phyloP scores from a whole-genome alignment of 2,797 vertebrate species.

The Loriculus beryllinus region DNA sequence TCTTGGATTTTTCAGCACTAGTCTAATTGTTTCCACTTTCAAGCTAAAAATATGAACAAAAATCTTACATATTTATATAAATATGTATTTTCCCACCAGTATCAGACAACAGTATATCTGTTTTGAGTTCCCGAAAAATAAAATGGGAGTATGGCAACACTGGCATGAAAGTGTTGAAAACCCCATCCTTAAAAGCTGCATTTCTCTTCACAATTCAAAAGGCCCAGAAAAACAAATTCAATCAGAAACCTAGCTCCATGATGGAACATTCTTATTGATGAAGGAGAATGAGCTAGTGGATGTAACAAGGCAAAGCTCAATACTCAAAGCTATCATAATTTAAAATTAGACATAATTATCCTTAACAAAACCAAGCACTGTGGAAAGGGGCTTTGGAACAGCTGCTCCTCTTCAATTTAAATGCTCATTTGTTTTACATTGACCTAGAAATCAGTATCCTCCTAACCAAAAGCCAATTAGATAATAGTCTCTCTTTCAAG shows the following conservation, averaged over 20 bases:
- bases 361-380: conserved; percentile 72
- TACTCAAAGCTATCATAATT: conserved; percentile 74
- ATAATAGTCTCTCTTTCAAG: conserved; percentile 67
- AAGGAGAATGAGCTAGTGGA: conserved; percentile 34
- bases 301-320: conserved; percentile 65
- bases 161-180: not conserved
- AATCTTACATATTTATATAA: not conserved
- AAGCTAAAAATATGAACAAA: conserved; percentile 17
- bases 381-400: conserved; percentile 66
- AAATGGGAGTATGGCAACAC: not conserved
- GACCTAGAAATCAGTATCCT: conserved; percentile 74
- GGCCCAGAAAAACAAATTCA: conserved; percentile 35
- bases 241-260: conserved; percentile 29
- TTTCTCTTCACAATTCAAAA: conserved; percentile 25
- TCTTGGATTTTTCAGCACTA: conserved; percentile 24
- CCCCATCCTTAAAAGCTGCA: not conserved
- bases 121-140: not conserved
- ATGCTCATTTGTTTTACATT: conserved; percentile 71
- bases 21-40: not conserved
- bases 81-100: conserved; percentile 1
- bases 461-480: conserved; percentile 73
- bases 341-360: conserved; percentile 75
- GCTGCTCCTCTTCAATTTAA: conserved; percentile 72
- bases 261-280: conserved; percentile 41
- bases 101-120: not conserved